Percentiles rank a stretch among this genome's conserved stretches.
These are phyloP conservation scores for Etheostoma spectabile DNA, from an alignment of 2,113 vertebrate species.

Conservation along the genomic window DNA sequence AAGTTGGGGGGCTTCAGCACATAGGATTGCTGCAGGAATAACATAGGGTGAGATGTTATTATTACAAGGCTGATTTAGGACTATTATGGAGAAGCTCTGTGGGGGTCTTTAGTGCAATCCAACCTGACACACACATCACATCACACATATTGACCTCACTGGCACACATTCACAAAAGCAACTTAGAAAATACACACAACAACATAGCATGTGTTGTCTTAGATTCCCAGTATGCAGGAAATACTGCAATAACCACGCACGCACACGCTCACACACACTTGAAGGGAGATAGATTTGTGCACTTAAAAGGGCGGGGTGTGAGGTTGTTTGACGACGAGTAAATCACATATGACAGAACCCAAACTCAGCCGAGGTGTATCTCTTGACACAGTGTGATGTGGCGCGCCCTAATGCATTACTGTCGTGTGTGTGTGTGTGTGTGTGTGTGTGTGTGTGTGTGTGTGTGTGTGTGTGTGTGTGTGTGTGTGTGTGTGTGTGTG, in stretches of 20 bases:
- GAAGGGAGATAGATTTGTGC: constrained; percentile 50
- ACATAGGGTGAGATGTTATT: constrained; percentile 74
- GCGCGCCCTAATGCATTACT: constrained; percentile 74
- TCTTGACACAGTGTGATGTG: constrained; percentile 77
- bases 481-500: constrained; percentile 18
- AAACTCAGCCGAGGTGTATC: constrained; percentile 73
- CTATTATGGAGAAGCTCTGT: constrained; percentile 65
- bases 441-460: constrained; percentile 18
- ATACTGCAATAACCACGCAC: constrained; percentile 6
- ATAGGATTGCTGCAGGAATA: constrained; percentile 69
- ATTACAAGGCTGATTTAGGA: constrained; percentile 73
- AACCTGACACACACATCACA: constrained; percentile 66
- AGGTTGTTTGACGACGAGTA: constrained; percentile 59
- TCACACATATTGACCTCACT: constrained; percentile 27
- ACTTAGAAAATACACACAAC: constrained; percentile 25
- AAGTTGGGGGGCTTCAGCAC: constrained; percentile 51
- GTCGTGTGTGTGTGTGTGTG: constrained; percentile 52
- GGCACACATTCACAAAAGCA: constrained; percentile 13
- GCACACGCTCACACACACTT: background rate
- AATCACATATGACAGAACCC: constrained; percentile 77
- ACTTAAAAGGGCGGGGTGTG: constrained; percentile 55
- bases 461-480: constrained; percentile 8
- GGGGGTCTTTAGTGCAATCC: constrained; percentile 53
- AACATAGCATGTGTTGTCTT: constrained; percentile 20
- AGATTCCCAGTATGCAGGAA: constrained; percentile 22